phyloP scores from a whole-genome alignment of 2,113 vertebrate genomes.

The Pelobates fuscus region DNA sequence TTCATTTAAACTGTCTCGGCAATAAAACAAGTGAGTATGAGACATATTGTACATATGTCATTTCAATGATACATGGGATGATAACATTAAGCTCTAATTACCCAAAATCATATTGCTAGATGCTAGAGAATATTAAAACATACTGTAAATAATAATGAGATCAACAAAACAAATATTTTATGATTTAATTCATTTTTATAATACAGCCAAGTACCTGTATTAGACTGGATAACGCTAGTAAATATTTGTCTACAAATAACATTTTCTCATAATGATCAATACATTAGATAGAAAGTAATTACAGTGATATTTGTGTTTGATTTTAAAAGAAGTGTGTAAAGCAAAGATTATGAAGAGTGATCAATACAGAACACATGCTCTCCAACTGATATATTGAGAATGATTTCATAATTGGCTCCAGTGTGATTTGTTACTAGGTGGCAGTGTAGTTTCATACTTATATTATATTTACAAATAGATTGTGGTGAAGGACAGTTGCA shows the following conservation, averaged over 20 bases:
- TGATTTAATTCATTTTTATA: conserved; percentile 48
- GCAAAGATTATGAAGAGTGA: conserved; percentile 22
- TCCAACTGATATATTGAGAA: conserved; percentile 10
- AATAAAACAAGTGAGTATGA: no score
- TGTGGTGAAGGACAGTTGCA: conserved; percentile 21
- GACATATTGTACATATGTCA: no score
- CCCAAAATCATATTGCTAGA: conserved; percentile 8
- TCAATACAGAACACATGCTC: conserved; percentile 48
- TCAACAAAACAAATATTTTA: conserved; percentile 35
- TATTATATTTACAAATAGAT: conserved; percentile 39
- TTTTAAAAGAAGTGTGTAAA: conserved; percentile 40
- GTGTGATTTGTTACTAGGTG: conserved; percentile 22
- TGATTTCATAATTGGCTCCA: conserved; percentile 5
- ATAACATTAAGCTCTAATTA: not conserved
- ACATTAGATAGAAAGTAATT: conserved; percentile 42
- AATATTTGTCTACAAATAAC: conserved; percentile 28
- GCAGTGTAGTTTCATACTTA: conserved; percentile 6
- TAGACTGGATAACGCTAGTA: conserved; percentile 25
- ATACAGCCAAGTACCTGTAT: conserved; percentile 17
- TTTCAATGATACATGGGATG: not conserved
- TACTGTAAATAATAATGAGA: conserved; percentile 23
- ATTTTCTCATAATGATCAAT: conserved; percentile 37
- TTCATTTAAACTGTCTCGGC: no score
- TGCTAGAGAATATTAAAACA: conserved; percentile 31
- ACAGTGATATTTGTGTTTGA: conserved; percentile 37